Conservation (phyloP, 2,113 vertebrate genomes). For the Laterallus jamaicensis region DNA sequence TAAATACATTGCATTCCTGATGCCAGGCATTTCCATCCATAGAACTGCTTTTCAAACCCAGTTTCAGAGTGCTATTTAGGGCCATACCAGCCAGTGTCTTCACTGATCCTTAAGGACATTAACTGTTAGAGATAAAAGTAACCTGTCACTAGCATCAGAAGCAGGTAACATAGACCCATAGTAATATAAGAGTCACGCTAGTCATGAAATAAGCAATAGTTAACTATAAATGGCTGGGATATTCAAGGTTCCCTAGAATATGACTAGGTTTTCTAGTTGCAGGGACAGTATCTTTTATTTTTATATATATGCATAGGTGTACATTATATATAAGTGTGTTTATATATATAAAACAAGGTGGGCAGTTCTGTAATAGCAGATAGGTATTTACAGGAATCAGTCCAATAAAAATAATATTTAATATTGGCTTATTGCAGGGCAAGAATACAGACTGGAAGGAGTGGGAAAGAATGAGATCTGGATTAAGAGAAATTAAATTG, state of each 20-base stretch:
- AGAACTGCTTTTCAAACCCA: not conserved
- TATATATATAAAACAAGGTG: not conserved
- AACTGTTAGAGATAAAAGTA: not conserved
- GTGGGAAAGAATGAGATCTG: not conserved
- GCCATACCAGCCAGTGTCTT: not conserved
- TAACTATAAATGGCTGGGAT: not conserved
- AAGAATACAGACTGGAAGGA: not conserved
- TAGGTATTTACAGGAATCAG: not conserved
- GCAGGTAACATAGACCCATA: not conserved
- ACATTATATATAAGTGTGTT: too few relatives aligned
- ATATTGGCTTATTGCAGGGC: not conserved
- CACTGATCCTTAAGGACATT: not conserved
- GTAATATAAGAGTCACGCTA: not conserved
- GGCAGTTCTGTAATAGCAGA: not conserved
- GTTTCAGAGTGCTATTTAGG: not conserved
- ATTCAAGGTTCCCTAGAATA: not conserved
- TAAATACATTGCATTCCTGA: not conserved
- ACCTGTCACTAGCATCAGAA: not conserved
- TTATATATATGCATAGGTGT: too few relatives aligned
- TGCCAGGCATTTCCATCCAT: not conserved
- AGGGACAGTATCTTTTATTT: not conserved
- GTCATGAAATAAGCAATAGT: not conserved
- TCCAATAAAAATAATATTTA: not conserved
- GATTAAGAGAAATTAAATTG: not conserved
- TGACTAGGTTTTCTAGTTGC: not conserved